These are phyloP conservation scores for Saturnia japonica DNA, from an alignment of 2,888 invertebrate species.

Conservation along the genomic window DNA sequence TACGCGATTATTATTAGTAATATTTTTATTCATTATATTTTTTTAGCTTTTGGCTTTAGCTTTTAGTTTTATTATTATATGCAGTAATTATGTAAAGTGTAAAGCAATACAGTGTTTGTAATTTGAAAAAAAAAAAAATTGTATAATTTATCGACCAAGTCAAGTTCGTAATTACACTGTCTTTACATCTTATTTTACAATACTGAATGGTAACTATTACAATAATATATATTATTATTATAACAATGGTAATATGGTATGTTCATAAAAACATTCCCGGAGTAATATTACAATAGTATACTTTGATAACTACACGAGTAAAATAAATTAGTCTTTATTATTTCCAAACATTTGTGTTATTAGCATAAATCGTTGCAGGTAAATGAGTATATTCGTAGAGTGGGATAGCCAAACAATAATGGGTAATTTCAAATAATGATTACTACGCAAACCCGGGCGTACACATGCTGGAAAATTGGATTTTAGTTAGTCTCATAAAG, in stretches of 20 bases:
- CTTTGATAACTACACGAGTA: not conserved
- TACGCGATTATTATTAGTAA: too few species aligned
- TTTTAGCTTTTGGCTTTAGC: too few species aligned
- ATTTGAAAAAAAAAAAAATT: too few species aligned
- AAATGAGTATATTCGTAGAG: slow-evolving; percentile 57
- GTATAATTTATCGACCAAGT: too few species aligned
- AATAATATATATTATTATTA: not conserved
- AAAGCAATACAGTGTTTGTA: too few species aligned
- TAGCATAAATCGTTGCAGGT: slow-evolving; percentile 20
- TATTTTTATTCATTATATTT: too few species aligned
- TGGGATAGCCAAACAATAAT: slow-evolving; percentile 71
- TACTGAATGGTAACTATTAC: not conserved
- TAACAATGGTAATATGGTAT: not conserved
- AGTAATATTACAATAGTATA: not conserved
- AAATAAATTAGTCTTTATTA: slow-evolving; percentile 12
- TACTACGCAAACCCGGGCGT: slow-evolving; percentile 42
- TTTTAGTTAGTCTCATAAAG: not conserved
- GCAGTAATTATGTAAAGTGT: too few species aligned
- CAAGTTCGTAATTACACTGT: too few species aligned
- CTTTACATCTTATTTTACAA: too few species aligned
- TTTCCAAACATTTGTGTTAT: slow-evolving; percentile 14
- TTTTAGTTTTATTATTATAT: too few species aligned
- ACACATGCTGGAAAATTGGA: slow-evolving; percentile 34
- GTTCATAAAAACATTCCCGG: slow-evolving; percentile 7
- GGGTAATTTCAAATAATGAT: slow-evolving; percentile 64